Percentiles rank a stretch among this genome's conserved stretches.
Evolutionary conservation across 1,140 invertebrate genomes (phyloP).

Genomic region (Leptonema lineaticorne): DNA sequence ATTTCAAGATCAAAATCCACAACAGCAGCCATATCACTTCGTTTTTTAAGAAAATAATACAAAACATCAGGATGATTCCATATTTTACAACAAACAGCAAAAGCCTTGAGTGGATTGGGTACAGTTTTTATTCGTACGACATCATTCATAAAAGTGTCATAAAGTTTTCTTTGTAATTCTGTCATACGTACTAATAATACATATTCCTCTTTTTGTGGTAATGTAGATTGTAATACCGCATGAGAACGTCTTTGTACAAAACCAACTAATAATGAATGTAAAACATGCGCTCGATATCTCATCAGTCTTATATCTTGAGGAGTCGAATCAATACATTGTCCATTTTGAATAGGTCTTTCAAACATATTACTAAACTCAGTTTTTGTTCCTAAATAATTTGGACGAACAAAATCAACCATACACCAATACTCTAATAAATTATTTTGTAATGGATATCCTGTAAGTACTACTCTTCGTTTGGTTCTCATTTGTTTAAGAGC

Average conservation of each 20-base stretch:
- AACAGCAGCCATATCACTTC: conserved; percentile 72
- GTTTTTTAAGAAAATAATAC: conserved; percentile 86
- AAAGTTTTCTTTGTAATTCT: conserved; percentile 80
- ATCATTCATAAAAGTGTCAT: conserved; percentile 90
- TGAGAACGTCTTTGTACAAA: conserved; percentile 93
- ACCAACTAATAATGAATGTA: conserved; percentile 86
- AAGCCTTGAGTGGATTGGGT: conserved; percentile 95
- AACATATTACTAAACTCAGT: conserved; percentile 97
- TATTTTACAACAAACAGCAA: conserved; percentile 96
- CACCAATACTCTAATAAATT: conserved; percentile 96
- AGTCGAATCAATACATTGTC: conserved; percentile 90
- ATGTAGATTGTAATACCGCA: conserved; percentile 78
- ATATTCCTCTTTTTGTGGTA: conserved; percentile 91
- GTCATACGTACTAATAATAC: conserved; percentile 88
- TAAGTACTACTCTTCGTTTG: conserved; percentile 85
- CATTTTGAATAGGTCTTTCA: conserved; percentile 91
- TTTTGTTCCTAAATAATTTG: conserved; percentile 89
- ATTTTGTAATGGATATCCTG: conserved; percentile 94
- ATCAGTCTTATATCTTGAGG: conserved; percentile 87
- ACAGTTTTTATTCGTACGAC: conserved; percentile 82
- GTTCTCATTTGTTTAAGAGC: conserved; percentile 91
- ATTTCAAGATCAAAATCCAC: conserved; percentile 89
- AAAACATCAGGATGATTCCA: conserved; percentile 99
- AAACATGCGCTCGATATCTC: conserved; percentile 85
- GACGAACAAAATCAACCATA: conserved; percentile 95